Base-by-base conservation (phyloP, 2,113 vertebrate species). In the Thalassarche chlororhynchos region DNA sequence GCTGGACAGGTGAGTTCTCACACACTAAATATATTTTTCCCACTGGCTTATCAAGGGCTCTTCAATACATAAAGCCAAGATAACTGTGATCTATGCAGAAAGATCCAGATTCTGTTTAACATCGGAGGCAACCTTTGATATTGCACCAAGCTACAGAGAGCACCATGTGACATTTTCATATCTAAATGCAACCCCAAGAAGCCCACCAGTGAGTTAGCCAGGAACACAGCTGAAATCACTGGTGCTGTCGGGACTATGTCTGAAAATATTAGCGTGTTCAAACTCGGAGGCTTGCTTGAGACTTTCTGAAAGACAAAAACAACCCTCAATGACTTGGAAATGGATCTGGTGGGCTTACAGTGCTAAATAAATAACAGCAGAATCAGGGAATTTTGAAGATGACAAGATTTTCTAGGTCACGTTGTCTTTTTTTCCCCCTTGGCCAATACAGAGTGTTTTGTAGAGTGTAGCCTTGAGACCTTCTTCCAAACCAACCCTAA, bases 381-480 rank as follows among this genome's bases (percentile, higher is more conserved):
- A 88, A 94, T 58, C 46, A 62, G 42, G 51, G 52, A 88, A 55
- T 82, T 96, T 96, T 87, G 68, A 94, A 74, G 71, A 94, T 62
- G 78, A 94, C 78, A 91, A 57, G 66, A 80, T 86, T 97, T 96
- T 96, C 84, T 95, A 93, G 87, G 96, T 91, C 94, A 90, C 0
- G 0, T 52, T 91, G 78, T 44, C 38, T 74, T 80, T 85, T 87
- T 87, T 44, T 3, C 46, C 89, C 91, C 75, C 68, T 86, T 92
- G 94, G 95, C 95, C 83, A 94, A 84, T 89, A 80, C 62, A 93
- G 78, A 58, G 64, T 84, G 68, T 93, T 97, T 97, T 96, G 82
- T 90, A 83, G 66, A 74, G 21, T 64, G 42, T 85, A 93, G 89
- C 86, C 94, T 87, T 93, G 95, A 94, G 93, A 94, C 32, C 75